A percentile compares a stretch with the other conserved stretches of the same genome.
Evolutionary conservation across 2,113 vertebrate genomes (phyloP).

Genomic region (Grammomys surdaster): DNA sequence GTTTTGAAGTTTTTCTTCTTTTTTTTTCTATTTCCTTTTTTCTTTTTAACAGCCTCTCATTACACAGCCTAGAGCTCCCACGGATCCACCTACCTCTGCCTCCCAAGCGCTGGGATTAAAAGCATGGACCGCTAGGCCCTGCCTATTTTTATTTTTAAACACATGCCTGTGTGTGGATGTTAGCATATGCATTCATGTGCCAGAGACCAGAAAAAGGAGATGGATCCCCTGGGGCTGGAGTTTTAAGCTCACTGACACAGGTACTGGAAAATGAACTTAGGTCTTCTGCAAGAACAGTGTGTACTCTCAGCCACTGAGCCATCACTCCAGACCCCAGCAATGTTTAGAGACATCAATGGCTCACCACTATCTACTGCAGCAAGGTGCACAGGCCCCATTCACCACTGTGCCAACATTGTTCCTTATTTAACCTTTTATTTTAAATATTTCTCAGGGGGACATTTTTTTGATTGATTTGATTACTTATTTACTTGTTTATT

Average conservation of each 20-base stretch:
- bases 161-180: background rate
- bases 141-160: background rate
- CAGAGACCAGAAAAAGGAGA: background rate
- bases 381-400: background rate
- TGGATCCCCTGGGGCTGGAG: background rate
- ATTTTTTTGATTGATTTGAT: background rate
- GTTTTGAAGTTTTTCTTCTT: no score
- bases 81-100: background rate
- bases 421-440: background rate
- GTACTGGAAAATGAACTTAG: background rate
- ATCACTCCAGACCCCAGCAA: no score
- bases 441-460: background rate
- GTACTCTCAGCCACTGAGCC: no score
- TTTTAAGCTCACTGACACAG: no score
- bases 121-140: no score
- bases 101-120: background rate
- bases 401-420: background rate
- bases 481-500: background rate
- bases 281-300: background rate
- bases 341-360: background rate
- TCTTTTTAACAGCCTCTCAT: background rate
- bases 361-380: background rate
- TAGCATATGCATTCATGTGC: background rate
- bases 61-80: background rate
- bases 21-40: background rate